These are phyloP conservation scores for Lota lota DNA, from an alignment of 2,113 vertebrate genomes.

Conservation along the genomic window DNA sequence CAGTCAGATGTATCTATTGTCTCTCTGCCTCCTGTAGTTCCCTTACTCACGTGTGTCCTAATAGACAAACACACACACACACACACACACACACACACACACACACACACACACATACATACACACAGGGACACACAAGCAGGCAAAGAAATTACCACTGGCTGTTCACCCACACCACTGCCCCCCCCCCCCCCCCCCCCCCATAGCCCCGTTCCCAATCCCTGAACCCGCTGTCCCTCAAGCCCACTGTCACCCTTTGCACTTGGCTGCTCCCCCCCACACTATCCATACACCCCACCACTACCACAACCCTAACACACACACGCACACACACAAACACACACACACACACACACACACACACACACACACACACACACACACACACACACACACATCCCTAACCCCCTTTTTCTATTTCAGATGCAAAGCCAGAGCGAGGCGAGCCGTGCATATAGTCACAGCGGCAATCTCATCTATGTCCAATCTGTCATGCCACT, in stretches of 20 bases:
- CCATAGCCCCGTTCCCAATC: constrained; percentile 13
- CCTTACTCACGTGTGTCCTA: not conserved
- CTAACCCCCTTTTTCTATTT: constrained; percentile 77
- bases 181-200: constrained; percentile 1
- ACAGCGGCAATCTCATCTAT: constrained; percentile 78
- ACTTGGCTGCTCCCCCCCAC: constrained; percentile 21
- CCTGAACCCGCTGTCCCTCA: constrained; percentile 51
- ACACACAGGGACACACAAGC: not conserved
- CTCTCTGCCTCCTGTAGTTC: no score
- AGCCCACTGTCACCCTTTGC: constrained; percentile 48
- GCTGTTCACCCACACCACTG: not conserved
- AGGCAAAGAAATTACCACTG: not conserved
- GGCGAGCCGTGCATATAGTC: constrained; percentile 77
- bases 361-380: constrained; percentile 25
- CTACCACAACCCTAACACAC: constrained; percentile 5
- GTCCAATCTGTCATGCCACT: constrained; percentile 84
- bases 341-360: constrained; percentile 24
- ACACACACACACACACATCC: constrained; percentile 32
- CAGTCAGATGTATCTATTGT: no score
- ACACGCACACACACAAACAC: no score
- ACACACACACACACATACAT: constrained; percentile 21
- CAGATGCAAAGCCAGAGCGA: constrained; percentile 75
- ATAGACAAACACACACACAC: no score
- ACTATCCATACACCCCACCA: not conserved
- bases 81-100: constrained; percentile 8